Conservation (phyloP, 1,140 invertebrate species). For the Meloidogyne chitwoodi region DNA sequence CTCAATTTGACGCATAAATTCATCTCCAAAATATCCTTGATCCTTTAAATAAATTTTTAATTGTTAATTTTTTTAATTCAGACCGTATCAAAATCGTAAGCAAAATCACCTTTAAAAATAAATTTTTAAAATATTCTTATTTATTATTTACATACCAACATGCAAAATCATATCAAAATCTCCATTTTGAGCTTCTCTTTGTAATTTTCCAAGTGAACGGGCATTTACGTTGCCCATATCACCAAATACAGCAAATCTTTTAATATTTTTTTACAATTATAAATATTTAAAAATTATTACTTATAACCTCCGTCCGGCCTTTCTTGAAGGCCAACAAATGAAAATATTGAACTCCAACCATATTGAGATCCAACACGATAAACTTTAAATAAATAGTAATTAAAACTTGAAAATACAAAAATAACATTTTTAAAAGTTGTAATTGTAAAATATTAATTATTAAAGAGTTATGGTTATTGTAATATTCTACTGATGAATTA, state of each 20-base stretch:
- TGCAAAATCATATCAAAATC: constrained; percentile 65
- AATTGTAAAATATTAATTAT: too few relatives aligned
- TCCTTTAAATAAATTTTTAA: constrained; percentile 3
- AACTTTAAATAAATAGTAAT: constrained; percentile 24
- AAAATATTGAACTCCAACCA: constrained; percentile 62
- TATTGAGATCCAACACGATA: constrained; percentile 44
- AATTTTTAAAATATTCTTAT: not conserved
- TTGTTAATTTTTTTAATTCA: not conserved
- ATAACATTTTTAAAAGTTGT: too few relatives aligned
- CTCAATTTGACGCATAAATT: constrained; percentile 84
- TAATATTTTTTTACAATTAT: not conserved
- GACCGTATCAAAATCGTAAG: constrained; percentile 63
- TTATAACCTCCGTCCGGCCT: constrained; percentile 62
- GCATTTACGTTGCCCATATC: constrained; percentile 66
- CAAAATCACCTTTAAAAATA: constrained; percentile 36
- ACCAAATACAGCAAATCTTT: constrained; percentile 63
- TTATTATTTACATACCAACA: constrained; percentile 52
- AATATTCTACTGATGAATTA: too few relatives aligned
- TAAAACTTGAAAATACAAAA: constrained; percentile 9
- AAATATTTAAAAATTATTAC: not conserved
- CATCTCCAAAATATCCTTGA: constrained; percentile 70
- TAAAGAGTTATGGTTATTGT: too few relatives aligned
- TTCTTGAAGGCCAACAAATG: constrained; percentile 58
- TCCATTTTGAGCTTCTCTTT: constrained; percentile 60
- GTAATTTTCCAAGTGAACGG: constrained; percentile 62